Evolutionary conservation across 2,888 invertebrate species (phyloP), one percentile per base, ranked within the genome.

Genomic region (Auanema freiburgensis): DNA sequence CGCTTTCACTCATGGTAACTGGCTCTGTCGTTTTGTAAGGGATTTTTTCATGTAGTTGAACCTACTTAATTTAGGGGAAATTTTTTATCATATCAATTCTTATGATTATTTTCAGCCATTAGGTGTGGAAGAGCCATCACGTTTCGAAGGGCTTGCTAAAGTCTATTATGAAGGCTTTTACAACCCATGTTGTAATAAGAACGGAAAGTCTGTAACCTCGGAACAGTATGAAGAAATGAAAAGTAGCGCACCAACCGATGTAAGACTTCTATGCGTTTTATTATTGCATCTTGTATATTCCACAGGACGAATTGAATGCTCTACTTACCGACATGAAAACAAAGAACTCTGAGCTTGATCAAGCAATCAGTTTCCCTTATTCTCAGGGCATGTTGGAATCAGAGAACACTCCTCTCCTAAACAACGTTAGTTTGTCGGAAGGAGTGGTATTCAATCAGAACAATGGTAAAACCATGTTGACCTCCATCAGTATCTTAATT

Each of bases 151-250:
- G 53, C 57, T 79, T 55, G 70, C 76, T 25, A 80, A 79, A 61
- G 65, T 54, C 12, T 76, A 71, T 59, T 80, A 70, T 63, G 69
- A 74, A 18, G 82, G 76, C 44, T 77, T 82, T 66, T 79, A 77
- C 65, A 42, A 66, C 41, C 49, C 67, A 3, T 54, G 54, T 44
- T 44, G 33, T 41, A 50, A 57, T 57, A 44, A 59, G 6, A 41
- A 56, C 5, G 49, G 46, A 11, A 40, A n/a, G 21, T 24, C 24
- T 12, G 16, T 40, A 52, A 25, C 6, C 59, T 21, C 25, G 6
- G 1, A 23, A 14, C 24, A n/a, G 18, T 8, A 52, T 60, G 11
- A 25, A 56, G 21, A 54, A 56, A 46, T 33, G 53, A 21, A 57
- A 66, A n/a, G 14, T 46, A 4, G 14, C 14, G 54, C 59, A 50